Evolutionary conservation across 2,888 invertebrate genomes (phyloP).

Genomic region (Philereme transversata): DNA sequence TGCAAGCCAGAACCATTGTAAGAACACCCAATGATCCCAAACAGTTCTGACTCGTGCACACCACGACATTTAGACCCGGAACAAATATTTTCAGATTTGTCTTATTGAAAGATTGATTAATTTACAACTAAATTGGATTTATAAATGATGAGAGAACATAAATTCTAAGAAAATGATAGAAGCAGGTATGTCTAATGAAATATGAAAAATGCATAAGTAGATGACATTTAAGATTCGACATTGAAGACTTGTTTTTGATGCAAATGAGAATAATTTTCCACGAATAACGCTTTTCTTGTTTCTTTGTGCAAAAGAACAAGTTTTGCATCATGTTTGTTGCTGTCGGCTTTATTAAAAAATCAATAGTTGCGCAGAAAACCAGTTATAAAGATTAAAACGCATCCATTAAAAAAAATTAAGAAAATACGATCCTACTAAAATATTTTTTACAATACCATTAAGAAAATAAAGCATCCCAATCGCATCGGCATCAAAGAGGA

Average conservation of each 20-base stretch:
- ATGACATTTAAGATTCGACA: slow-evolving; percentile 30
- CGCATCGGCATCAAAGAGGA: slow-evolving; percentile 51
- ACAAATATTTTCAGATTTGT: too few species aligned
- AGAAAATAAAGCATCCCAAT: slow-evolving; percentile 42
- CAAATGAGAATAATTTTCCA: slow-evolving; percentile 24
- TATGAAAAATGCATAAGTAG: slow-evolving; percentile 18
- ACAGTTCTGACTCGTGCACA: too few species aligned
- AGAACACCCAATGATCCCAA: too few species aligned
- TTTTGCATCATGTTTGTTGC: neutral
- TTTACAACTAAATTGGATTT: too few species aligned
- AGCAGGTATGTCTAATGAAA: neutral
- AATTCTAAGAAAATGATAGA: too few species aligned
- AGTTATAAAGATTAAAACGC: neutral
- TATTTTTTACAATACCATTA: slow-evolving; percentile 39
- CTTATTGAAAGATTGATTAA: too few species aligned
- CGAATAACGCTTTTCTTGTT: slow-evolving; percentile 18
- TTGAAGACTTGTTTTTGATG: slow-evolving; percentile 32
- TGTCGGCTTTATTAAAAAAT: slow-evolving; percentile 6
- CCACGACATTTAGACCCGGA: too few species aligned
- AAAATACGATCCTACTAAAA: neutral
- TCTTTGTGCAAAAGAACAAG: slow-evolving; percentile 19
- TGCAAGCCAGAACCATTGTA: too few species aligned
- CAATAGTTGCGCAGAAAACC: neutral
- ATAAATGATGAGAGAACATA: too few species aligned
- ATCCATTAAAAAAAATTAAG: neutral